Evolutionary conservation across 2,888 invertebrate genomes (phyloP), one percentile per base, ranked within the genome.

Genomic region (Pseudoips prasinana): DNA sequence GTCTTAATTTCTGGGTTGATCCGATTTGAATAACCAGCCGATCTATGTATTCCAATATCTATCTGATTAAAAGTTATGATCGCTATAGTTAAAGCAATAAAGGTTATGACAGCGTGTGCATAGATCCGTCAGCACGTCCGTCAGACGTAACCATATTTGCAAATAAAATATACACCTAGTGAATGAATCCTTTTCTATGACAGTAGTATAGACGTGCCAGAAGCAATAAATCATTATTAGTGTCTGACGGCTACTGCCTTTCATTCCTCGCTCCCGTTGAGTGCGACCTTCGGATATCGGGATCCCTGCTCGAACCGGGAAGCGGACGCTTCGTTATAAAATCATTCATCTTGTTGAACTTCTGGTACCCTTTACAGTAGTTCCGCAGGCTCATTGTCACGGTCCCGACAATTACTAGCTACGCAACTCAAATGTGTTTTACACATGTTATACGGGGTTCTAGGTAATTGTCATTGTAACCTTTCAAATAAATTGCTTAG

Each of bases 161-260:
- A 14, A 14, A 14, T 14, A 14, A 14, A 14, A 14, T 5, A 5
- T 14, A 2, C n/a, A 2, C 14, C 14, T 14, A 2, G 14, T 30
- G 31, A 50, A 58, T 58, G 46, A n/a, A n/a, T n/a, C n/a, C 52
- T 53, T 60, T 58, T 62, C 51, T 58, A 58, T 57, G 46, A 51
- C 29, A 47, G 41, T 53, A 39, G 44, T n/a, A 35, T 48, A 65
- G 61, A 63, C 68, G 64, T 50, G 61, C 58, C 59, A 45, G 58
- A 54, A 65, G 71, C 65, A 59, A 83, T 87, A 83, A 73, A 85
- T 87, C 85, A 85, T 85, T 81, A 82, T 86, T 84, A 86, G 64
- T 53, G 68, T 57, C 56, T 51, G 77, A 65, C 81, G 59, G 63
- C 72, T 62, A 74, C 70, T 69, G 63, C 68, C 74, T 60, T 56